These are phyloP conservation scores for Typhlomys cinereus DNA, from an alignment of 2,113 vertebrate genomes.

Conservation along the genomic window DNA sequence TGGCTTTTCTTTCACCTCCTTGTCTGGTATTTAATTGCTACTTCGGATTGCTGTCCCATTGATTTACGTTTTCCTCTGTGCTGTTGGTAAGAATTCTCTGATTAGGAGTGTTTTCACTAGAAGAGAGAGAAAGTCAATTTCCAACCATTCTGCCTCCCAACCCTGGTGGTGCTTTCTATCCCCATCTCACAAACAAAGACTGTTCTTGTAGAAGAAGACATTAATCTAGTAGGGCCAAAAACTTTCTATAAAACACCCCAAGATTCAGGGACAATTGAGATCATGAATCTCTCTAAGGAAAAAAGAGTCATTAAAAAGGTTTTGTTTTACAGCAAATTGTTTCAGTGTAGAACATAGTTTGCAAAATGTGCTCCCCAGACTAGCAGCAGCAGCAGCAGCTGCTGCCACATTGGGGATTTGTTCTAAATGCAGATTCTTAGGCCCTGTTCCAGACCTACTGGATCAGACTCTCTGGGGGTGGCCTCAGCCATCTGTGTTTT, in stretches of 20 bases:
- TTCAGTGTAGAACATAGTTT: background rate
- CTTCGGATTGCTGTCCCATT: background rate
- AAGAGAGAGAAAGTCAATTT: background rate
- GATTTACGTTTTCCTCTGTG: background rate
- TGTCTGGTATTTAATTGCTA: background rate
- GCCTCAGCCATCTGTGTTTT: constrained; percentile 51
- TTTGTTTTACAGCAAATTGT: background rate
- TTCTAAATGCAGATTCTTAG: background rate
- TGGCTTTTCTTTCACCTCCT: background rate
- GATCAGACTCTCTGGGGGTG: constrained; percentile 31
- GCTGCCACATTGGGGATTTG: background rate
- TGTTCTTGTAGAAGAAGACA: background rate
- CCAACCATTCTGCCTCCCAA: fast-evolving
- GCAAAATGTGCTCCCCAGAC: background rate
- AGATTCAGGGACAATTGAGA: constrained; percentile 21
- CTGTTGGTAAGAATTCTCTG: background rate
- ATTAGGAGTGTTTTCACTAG: background rate
- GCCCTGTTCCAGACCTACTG: background rate
- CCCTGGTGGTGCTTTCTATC: background rate
- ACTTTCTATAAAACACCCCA: background rate
- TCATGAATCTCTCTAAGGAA: background rate
- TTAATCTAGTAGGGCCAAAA: background rate
- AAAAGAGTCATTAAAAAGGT: background rate
- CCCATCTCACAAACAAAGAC: background rate
- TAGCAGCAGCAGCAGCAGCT: background rate